phyloP scores from a whole-genome alignment of 2,888 invertebrate species.

The Dryocosmus kuriphilus region DNA sequence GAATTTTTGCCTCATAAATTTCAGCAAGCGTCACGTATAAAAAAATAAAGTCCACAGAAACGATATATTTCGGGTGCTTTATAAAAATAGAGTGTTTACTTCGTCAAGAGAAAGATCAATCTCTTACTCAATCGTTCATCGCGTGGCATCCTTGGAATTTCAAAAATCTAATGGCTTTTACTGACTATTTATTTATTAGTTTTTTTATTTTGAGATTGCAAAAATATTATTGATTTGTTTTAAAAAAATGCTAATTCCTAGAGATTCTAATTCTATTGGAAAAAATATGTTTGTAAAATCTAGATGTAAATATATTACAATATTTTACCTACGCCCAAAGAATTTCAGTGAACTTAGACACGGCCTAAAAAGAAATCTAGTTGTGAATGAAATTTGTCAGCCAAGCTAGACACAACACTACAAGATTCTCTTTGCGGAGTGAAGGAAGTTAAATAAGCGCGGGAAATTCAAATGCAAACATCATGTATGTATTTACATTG shows the following conservation, averaged over 20 bases:
- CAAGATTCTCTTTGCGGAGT: neutral
- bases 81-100: neutral
- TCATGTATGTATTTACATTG: neutral
- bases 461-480: neutral
- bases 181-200: neutral
- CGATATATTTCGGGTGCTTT: neutral
- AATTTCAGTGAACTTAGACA: too few relatives aligned
- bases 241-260: neutral
- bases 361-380: neutral
- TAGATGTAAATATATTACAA: neutral
- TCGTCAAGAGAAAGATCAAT: neutral
- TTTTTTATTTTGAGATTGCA: neutral
- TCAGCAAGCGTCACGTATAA: neutral
- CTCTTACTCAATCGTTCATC: slow-evolving; percentile 1
- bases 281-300: too few relatives aligned
- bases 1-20: slow-evolving; percentile 18
- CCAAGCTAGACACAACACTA: neutral
- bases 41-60: slow-evolving; percentile 3
- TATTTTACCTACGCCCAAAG: too few relatives aligned
- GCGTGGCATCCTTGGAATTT: neutral
- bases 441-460: neutral
- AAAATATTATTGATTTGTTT: neutral
- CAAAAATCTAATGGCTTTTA: neutral
- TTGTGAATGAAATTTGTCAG: neutral
- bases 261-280: too few relatives aligned